Percentiles rank a stretch among this genome's conserved stretches.
Evolutionary conservation across 2,888 invertebrate species (phyloP).

Genomic region (Anarsia innoxiella): DNA sequence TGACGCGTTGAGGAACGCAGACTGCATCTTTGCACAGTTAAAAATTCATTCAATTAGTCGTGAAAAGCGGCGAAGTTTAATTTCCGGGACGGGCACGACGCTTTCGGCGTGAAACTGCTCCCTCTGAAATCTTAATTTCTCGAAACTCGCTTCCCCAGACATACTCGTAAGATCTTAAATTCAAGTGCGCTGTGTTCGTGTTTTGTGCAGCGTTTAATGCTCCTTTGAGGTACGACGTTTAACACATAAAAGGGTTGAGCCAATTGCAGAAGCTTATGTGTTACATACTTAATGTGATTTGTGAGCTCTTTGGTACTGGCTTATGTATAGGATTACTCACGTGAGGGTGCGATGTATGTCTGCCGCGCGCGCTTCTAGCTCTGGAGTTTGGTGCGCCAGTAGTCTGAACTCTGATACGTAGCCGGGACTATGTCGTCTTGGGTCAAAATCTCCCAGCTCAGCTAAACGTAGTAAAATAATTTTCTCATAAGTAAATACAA

Average conservation of each 20-base stretch:
- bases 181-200: conserved; percentile 12
- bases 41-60: conserved; percentile 70
- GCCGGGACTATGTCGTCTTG: conserved; percentile 88
- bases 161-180: conserved; percentile 16
- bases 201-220: conserved; percentile 10
- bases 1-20: conserved; percentile 44
- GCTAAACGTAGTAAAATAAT: conserved; percentile 76
- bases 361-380: conserved; percentile 89
- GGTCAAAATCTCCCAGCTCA: conserved; percentile 96
- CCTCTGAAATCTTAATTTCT: conserved; percentile 53
- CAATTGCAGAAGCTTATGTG: conserved; percentile 7
- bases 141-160: conserved; percentile 36
- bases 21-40: conserved; percentile 66
- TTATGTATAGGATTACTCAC: conserved; percentile 72
- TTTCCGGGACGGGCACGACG: conserved; percentile 50
- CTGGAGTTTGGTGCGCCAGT: conserved; percentile 92
- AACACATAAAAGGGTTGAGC: conserved; percentile 5
- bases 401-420: conserved; percentile 97
- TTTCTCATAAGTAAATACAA: background rate
- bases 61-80: conserved; percentile 60
- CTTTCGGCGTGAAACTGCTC: conserved; percentile 48
- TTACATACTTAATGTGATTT: background rate
- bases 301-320: no score
- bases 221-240: conserved; percentile 6
- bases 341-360: conserved; percentile 92